Percentiles rank a stretch among this genome's conserved stretches.
Evolutionary conservation across 2,888 invertebrate species (phyloP).

Genomic region (Panorpa germanica): DNA sequence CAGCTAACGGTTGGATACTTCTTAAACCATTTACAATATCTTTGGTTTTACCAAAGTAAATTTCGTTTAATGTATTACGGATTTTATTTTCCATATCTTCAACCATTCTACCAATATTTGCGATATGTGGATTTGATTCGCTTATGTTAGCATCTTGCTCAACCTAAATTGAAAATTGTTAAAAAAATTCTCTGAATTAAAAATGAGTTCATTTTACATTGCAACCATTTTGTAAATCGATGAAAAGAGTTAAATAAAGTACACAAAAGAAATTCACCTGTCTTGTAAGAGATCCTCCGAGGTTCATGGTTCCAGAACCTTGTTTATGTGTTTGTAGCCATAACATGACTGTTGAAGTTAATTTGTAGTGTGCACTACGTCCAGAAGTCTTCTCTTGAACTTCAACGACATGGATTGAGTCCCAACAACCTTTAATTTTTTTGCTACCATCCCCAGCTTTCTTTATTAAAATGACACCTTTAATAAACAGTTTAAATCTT

Average conservation of each 20-base stretch:
- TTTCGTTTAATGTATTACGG: conserved; percentile 91
- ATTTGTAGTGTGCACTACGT: conserved; percentile 89
- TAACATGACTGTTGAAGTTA: conserved; percentile 97
- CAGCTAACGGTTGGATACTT: conserved; percentile 62
- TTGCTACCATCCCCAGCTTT: conserved; percentile 97
- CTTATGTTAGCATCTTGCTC: conserved; percentile 83
- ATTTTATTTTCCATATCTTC: conserved; percentile 99
- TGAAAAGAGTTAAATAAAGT: conserved; percentile 7
- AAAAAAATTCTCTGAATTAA: not conserved
- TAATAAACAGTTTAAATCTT: conserved; percentile 15
- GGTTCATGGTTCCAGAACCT: conserved; percentile 95
- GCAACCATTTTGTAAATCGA: conserved; percentile 6
- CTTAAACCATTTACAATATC: conserved; percentile 92
- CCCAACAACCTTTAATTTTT: conserved; percentile 99
- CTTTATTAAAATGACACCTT: conserved; percentile 93
- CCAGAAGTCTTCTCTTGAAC: conserved; percentile 93
- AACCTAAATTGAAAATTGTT: conserved; percentile 33
- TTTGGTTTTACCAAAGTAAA: conserved; percentile 98
- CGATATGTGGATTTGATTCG: conserved; percentile 92
- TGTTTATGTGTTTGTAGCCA: conserved; percentile 97
- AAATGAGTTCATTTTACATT: conserved; percentile 1
- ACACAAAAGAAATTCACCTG: conserved; percentile 38
- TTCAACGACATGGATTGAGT: conserved; percentile 98
- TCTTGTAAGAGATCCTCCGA: conserved; percentile 94
- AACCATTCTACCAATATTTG: conserved; percentile 96